Evolutionary conservation across 2,797 vertebrate genomes (phyloP), one percentile per base, ranked within the genome.

Genomic region (Nasua narica): DNA sequence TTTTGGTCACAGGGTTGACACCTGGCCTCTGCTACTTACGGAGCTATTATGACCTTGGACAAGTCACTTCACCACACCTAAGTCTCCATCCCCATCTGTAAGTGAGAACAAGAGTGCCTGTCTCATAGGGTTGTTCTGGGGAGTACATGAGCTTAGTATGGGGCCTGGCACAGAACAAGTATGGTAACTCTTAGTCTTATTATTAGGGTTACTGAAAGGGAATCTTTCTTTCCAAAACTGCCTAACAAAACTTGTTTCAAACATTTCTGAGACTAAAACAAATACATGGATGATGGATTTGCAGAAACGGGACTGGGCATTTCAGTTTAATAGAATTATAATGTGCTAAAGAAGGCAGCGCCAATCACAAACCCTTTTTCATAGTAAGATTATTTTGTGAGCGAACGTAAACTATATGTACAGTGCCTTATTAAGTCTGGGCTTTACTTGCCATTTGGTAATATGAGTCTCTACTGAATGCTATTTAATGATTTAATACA

Each of bases 301-400:
- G 74, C 78, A 97, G 90, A 96, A 95, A 94, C 90, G 79, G 46
- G 79, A 95, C 96, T 97, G 78, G 96, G 97, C 79, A 91, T 95
- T 96, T 96, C 92, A 95, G 92, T 97, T 97, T 95, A 96, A 96
- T 93, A 91, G 97, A 97, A 97, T 95, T 89, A 78, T 91, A 93
- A 94, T 67, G 72, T 93, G 90, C 92, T 87, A 40, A 88, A 94
- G 96, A 97, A 95, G 52, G 88, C 0, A 69, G 89, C 94, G 96
- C 52, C 67, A 95, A 87, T 97, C 92, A 97, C 25, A 46, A 88
- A 81, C 9, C 18, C 46, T 58, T 96, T 85, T 46, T 92, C 89
- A 91, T 70, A 93, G 92, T 97, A 96, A 92, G 84, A 95, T 91
- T 67, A 88, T 92, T 90, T 90, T 60, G 35, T 84, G 92, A 88